Percentiles rank a stretch among this genome's conserved stretches.
Conservation (phyloP, 2,888 invertebrate genomes). For the Hipparchia semele region DNA sequence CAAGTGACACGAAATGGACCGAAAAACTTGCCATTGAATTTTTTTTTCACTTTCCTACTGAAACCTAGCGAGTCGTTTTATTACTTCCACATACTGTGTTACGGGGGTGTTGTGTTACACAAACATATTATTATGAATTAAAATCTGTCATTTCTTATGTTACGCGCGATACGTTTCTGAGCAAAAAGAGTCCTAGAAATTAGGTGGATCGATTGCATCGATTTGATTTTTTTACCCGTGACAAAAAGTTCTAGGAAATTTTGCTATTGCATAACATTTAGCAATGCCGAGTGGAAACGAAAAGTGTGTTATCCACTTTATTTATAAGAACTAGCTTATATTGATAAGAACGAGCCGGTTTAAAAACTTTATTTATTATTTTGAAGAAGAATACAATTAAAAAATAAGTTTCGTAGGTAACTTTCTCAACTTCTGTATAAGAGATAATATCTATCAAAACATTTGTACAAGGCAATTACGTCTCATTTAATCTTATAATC, state of each 20-base stretch:
- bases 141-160: background rate
- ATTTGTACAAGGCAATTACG: too few species aligned
- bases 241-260: background rate
- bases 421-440: too few species aligned
- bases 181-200: conserved; percentile 3
- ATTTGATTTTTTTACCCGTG: background rate
- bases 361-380: too few species aligned
- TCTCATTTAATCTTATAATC: too few species aligned
- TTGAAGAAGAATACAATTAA: too few species aligned
- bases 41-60: background rate
- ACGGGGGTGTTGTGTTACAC: conserved; percentile 6
- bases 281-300: too few species aligned
- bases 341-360: too few species aligned
- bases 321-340: too few species aligned
- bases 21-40: background rate
- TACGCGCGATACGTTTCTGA: background rate
- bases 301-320: too few species aligned
- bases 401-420: too few species aligned
- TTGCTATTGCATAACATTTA: too few species aligned
- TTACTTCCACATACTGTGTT: background rate
- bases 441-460: too few species aligned
- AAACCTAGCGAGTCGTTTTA: background rate
- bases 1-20: background rate
- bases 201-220: background rate
- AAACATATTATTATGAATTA: background rate